These are phyloP conservation scores for Dipodomys stephensi DNA, from an alignment of 2,113 vertebrate genomes.

Conservation along the genomic window DNA sequence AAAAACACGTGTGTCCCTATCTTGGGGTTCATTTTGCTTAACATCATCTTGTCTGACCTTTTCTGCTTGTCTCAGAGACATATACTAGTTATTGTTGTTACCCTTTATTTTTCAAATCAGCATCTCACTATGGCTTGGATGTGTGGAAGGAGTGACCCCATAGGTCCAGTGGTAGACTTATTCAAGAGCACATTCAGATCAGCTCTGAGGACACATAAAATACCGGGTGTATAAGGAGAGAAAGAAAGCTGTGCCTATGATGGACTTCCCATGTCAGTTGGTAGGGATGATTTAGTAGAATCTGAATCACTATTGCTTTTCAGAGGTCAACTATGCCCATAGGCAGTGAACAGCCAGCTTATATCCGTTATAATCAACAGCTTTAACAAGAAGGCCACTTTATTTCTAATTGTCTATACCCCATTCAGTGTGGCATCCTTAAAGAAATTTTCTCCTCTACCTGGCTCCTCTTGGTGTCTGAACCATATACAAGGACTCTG, in stretches of 20 bases:
- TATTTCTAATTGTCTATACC: not conserved
- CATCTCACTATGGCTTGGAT: too few species aligned
- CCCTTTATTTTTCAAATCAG: too few species aligned
- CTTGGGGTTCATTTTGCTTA: too few species aligned
- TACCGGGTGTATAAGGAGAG: not conserved
- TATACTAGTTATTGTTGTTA: too few species aligned
- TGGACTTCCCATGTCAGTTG: not conserved
- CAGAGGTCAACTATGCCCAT: not conserved
- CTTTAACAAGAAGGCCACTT: slow-evolving; percentile 29
- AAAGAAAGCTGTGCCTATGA: not conserved
- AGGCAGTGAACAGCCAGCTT: not conserved
- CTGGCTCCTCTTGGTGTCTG: not conserved
- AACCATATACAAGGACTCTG: not conserved
- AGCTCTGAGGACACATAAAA: not conserved
- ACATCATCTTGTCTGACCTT: too few species aligned
- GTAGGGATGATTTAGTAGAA: not conserved
- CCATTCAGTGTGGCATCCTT: not conserved
- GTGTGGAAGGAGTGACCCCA: not conserved
- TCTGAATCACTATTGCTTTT: slow-evolving; percentile 40
- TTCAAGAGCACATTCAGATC: not conserved
- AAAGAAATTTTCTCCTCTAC: not conserved
- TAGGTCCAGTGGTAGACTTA: not conserved
- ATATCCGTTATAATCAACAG: slow-evolving; percentile 7
- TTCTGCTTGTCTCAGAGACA: too few species aligned
- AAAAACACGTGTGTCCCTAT: too few species aligned